Base-by-base conservation (phyloP, 2,888 invertebrate species). In the Eupithecia dodoneata region DNA sequence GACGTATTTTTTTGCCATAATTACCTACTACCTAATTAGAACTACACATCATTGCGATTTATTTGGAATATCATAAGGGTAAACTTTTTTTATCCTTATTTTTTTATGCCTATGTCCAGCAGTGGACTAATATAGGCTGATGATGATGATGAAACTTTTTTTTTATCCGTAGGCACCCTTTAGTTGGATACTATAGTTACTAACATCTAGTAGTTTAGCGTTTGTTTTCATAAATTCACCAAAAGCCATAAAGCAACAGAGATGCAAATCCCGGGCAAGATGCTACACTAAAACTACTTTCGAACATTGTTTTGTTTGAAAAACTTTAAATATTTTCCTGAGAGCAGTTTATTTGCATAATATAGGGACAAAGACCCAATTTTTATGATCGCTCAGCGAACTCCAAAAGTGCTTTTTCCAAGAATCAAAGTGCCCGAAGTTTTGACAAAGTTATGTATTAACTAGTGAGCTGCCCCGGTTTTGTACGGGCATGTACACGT, bases 371-470 rank as follows among this genome's bases (percentile, higher is more conserved):
- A 72, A 42, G n/a, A 63, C 18, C 42, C 55, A 12, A 52, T 18
- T 52, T 74, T 63, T 63, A 42, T 47, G 15, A 18, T 66, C 44
- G 49, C 63, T 72, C 44, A 71, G 55, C 59, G 66, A 78, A 71
- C 69, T 75, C 69, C 45, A 70, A 74, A 78, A 76, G 72, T 70
- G 69, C 67, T 78, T 71, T 65, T 47, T 49, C 49, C 18, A 76
- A 78, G 74, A 78, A 78, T 78, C 78, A 74, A 76, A 78, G 76
- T 74, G 65, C 30, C 65, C 12, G 30, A 76, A 78, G 73, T 78
- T 78, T 76, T 72, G 74, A 70, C 72, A 72, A n/a, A 9, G 9
- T 75, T 76, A 71, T 72, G 76, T 74, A 76, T 4, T 6, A 7
- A 70, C 18, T 49, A 70, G 47, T n/a, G 47, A 69, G 9, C 10